phyloP scores from a whole-genome alignment of 2,113 vertebrate species.

The Seriola dumerili region DNA sequence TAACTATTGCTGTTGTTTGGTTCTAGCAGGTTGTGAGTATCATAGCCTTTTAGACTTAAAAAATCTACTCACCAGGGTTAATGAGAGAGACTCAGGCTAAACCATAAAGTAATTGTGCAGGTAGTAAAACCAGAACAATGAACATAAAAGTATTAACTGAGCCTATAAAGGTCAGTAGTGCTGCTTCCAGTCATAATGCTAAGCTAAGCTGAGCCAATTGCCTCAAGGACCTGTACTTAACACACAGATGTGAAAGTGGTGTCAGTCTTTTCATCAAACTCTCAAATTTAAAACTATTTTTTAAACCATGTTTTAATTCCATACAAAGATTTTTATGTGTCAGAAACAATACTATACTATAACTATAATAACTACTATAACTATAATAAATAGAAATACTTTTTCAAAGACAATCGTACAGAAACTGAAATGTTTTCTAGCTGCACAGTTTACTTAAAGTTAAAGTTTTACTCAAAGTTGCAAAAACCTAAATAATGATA shows the following conservation, averaged over 20 bases:
- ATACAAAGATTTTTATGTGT: not conserved
- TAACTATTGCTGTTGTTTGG: not conserved
- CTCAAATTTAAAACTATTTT: not conserved
- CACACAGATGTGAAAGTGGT: not conserved
- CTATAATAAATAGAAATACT: too few relatives aligned
- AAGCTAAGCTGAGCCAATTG: not conserved
- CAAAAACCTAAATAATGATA: not conserved
- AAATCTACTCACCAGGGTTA: not conserved
- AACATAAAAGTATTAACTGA: too few relatives aligned
- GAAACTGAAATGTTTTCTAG: too few relatives aligned
- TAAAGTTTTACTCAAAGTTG: not conserved
- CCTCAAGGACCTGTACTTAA: not conserved
- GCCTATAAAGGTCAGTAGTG: not conserved
- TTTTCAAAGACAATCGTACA: too few relatives aligned
- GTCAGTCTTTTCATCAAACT: not conserved
- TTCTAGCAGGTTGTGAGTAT: not conserved
- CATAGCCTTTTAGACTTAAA: not conserved
- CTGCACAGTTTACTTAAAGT: not conserved
- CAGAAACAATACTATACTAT: not conserved
- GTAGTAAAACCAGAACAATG: not conserved
- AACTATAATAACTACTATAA: too few relatives aligned
- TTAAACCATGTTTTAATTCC: not conserved
- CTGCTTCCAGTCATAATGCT: not conserved
- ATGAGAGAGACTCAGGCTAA: not conserved
- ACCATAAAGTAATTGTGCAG: not conserved